A percentile compares a stretch with the other conserved stretches of the same genome.
Evolutionary conservation across 92 coral and sea anemone species (phyloP).

Genomic region (Phenganax subtilis): DNA sequence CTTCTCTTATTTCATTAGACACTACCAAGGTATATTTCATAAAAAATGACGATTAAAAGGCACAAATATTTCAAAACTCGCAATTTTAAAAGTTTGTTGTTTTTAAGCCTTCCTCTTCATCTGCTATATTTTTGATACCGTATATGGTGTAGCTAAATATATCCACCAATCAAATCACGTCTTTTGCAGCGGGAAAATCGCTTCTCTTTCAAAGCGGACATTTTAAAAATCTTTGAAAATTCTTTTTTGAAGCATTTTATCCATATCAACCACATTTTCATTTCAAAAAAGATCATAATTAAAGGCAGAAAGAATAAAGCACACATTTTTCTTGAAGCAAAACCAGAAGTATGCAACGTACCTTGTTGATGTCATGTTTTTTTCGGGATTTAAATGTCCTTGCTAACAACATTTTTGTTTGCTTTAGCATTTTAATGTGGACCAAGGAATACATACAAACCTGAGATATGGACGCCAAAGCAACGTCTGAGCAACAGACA

Average conservation of each 20-base stretch:
- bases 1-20: neutral
- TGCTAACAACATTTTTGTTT: neutral
- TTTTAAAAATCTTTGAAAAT: conserved; percentile 8
- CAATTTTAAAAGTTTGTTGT: neutral
- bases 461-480: conserved; percentile 11
- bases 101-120: neutral
- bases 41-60: neutral
- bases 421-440: conserved; percentile 14
- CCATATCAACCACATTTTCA: neutral
- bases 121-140: conserved; percentile 14
- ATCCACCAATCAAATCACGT: conserved; percentile 28
- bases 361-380: neutral
- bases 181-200: conserved; percentile 28
- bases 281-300: neutral
- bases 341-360: neutral
- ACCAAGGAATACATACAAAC: neutral
- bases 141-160: conserved; percentile 22
- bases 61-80: neutral
- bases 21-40: neutral
- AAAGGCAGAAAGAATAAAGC: neutral
- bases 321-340: neutral
- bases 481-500: conserved; percentile 12
- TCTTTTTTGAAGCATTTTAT: neutral
- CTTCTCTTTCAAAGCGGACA: neutral
- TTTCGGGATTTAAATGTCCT: neutral